Conservation (phyloP, 2,888 invertebrate genomes). For the Eupithecia centaureata region DNA sequence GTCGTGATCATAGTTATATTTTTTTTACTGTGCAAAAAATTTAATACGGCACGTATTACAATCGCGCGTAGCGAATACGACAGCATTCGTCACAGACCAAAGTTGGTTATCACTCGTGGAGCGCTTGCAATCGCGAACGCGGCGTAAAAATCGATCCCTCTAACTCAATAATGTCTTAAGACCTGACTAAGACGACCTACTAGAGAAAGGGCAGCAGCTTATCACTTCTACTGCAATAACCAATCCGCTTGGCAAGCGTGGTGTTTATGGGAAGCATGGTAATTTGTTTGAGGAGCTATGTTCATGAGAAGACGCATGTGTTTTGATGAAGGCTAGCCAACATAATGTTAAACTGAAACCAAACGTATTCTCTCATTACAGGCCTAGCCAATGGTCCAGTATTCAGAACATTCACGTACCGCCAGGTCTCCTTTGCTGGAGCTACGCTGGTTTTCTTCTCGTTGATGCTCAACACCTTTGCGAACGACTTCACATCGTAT, state of each 20-base stretch:
- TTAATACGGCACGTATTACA: no score
- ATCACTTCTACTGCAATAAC: neutral
- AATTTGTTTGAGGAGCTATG: neutral
- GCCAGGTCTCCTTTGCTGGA: conserved; percentile 87
- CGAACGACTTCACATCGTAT: conserved; percentile 85
- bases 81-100: no score
- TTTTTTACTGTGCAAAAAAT: no score
- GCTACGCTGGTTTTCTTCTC: conserved; percentile 84
- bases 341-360: neutral
- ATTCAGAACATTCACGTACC: conserved; percentile 86
- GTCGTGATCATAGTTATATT: no score
- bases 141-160: no score
- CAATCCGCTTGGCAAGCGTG: neutral
- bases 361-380: conserved; percentile 58
- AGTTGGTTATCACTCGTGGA: neutral
- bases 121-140: neutral
- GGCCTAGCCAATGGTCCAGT: conserved; percentile 89
- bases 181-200: neutral
- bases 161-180: neutral
- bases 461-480: conserved; percentile 85
- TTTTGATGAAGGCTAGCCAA: neutral
- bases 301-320: no score
- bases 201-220: neutral
- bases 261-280: neutral
- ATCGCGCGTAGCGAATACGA: no score